These are phyloP conservation scores for Oryzias dopingdopingensis DNA, from an alignment of 2,797 vertebrate species.

Conservation along the genomic window DNA sequence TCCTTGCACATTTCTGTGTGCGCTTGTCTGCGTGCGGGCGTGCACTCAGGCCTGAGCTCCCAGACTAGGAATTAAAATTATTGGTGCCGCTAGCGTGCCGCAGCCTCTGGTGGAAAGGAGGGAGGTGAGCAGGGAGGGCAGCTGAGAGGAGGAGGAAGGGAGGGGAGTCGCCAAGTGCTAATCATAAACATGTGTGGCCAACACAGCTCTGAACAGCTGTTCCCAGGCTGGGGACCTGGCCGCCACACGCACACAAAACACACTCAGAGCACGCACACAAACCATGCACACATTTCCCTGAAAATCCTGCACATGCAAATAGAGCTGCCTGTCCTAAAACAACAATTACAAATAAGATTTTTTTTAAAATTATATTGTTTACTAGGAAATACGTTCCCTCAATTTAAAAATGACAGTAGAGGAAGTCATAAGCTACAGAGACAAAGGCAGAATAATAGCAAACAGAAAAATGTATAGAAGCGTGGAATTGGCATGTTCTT, in stretches of 20 bases:
- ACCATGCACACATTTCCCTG: conserved; percentile 11
- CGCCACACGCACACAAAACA: conserved; percentile 54
- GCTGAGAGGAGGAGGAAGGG: conserved; percentile 43
- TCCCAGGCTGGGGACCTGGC: conserved; percentile 63
- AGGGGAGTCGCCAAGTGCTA: conserved; percentile 76
- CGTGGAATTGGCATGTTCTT: conserved; percentile 25
- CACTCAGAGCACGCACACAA: conserved; percentile 30
- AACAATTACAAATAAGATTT: background rate
- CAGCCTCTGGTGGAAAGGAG: conserved; percentile 73
- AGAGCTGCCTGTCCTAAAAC: conserved; percentile 22
- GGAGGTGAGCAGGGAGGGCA: conserved; percentile 67
- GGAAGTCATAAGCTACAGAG: background rate
- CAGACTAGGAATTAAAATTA: conserved; percentile 78
- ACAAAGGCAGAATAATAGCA: background rate
- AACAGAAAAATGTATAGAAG: background rate
- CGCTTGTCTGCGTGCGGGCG: conserved; percentile 28
- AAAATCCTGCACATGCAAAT: conserved; percentile 39
- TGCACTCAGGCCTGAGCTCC: conserved; percentile 51
- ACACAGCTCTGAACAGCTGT: conserved; percentile 73
- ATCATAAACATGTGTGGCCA: conserved; percentile 79
- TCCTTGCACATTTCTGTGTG: conserved; percentile 34
- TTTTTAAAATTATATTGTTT: too few relatives aligned
- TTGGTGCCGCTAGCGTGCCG: conserved; percentile 77
- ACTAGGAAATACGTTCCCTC: too few relatives aligned
- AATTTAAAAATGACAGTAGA: too few relatives aligned